phyloP scores from a whole-genome alignment of 2,113 vertebrate species.

The Gallinago paraguaiae region DNA sequence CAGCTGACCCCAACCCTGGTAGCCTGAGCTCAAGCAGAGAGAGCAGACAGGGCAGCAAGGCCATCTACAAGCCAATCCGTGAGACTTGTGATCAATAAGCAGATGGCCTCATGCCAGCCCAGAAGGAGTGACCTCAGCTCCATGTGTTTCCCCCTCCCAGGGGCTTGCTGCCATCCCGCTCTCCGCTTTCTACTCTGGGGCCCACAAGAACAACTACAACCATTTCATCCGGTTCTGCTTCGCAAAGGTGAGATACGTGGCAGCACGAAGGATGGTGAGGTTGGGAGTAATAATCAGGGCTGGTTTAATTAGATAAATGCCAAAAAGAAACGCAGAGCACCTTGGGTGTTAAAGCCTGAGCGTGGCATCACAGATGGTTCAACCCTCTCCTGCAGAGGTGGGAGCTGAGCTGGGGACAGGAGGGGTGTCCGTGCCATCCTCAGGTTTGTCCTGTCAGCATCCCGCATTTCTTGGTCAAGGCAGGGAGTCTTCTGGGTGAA shows the following conservation, averaged over 20 bases:
- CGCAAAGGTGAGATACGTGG: constrained; percentile 80
- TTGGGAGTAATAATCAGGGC: no score
- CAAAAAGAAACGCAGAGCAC: not conserved
- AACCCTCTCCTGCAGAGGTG: not conserved
- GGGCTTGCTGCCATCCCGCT: constrained; percentile 88
- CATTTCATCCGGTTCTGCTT: constrained; percentile 94
- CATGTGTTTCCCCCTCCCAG: constrained; percentile 48
- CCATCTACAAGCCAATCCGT: not conserved
- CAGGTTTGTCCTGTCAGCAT: not conserved
- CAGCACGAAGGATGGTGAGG: not conserved
- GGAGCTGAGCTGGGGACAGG: accelerated
- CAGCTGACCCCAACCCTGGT: not conserved
- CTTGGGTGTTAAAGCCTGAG: not conserved
- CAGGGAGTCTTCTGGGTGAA: not conserved
- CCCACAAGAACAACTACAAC: constrained; percentile 81
- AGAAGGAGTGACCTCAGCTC: not conserved
- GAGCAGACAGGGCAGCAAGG: not conserved
- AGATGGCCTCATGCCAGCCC: not conserved
- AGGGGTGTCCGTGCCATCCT: not conserved
- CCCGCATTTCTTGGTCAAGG: not conserved
- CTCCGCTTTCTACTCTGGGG: constrained; percentile 83
- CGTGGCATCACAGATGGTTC: not conserved
- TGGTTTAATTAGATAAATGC: not conserved
- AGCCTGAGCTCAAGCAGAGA: not conserved
- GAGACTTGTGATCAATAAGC: no score